A percentile compares a stretch with the other conserved stretches of the same genome.
These are phyloP conservation scores for Theristicus caerulescens DNA, from an alignment of 2,113 vertebrate species.

Conservation along the genomic window DNA sequence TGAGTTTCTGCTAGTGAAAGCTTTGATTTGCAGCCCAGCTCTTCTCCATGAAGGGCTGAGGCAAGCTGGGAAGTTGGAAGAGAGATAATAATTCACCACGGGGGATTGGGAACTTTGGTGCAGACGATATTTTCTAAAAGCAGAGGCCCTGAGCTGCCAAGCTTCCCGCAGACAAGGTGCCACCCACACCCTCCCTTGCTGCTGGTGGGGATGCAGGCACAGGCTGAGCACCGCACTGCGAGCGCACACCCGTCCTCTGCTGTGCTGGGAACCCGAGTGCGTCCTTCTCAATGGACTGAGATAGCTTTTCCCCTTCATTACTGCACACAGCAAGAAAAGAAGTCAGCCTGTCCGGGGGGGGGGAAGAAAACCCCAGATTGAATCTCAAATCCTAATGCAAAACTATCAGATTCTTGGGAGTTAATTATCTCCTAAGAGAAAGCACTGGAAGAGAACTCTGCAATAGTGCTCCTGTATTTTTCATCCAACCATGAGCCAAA, in stretches of 20 bases:
- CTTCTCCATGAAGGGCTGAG: not conserved
- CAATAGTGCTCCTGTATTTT: not conserved
- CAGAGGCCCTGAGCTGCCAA: not conserved
- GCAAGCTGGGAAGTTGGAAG: not conserved
- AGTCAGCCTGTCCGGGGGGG: not conserved
- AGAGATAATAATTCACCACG: not conserved
- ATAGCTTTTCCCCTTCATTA: not conserved
- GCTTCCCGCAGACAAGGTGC: not conserved
- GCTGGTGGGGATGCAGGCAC: not conserved
- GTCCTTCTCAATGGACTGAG: not conserved
- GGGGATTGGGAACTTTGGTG: not conserved
- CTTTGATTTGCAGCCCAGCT: not conserved
- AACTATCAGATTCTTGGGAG: not conserved
- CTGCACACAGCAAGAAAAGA: not conserved
- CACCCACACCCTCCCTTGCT: not conserved
- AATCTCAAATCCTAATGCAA: not conserved
- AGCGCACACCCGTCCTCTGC: fast-evolving
- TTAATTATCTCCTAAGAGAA: not conserved
- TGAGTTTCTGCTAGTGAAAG: not conserved
- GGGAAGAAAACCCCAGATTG: no score
- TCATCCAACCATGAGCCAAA: not conserved
- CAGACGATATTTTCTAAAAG: not conserved
- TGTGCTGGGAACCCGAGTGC: fast-evolving
- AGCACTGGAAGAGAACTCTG: not conserved
- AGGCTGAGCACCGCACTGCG: not conserved